phyloP scores from a whole-genome alignment of 2,888 invertebrate species.

The Octonoba sinensis region DNA sequence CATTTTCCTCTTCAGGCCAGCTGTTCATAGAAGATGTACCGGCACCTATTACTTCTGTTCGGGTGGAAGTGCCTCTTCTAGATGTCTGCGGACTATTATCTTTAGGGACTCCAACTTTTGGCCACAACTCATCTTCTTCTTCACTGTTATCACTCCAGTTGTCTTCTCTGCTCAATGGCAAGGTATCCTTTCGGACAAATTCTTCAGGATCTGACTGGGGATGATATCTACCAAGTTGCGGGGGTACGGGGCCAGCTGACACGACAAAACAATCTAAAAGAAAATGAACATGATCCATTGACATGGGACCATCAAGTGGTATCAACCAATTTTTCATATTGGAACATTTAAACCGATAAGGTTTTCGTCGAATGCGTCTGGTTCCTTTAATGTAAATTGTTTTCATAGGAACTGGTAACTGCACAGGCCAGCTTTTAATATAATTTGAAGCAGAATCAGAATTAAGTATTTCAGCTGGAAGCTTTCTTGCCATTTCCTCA shows the following conservation, averaged over 20 bases:
- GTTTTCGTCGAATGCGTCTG: slow-evolving; percentile 8
- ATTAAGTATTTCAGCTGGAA: not conserved
- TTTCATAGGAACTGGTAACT: slow-evolving; percentile 18
- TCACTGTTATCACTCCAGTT: slow-evolving; percentile 27
- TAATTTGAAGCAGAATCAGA: slow-evolving; percentile 20
- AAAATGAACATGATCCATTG: slow-evolving; percentile 52
- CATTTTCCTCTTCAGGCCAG: slow-evolving; percentile 12
- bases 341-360: slow-evolving; percentile 30
- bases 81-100: not conserved
- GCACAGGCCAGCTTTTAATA: slow-evolving; percentile 35
- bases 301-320: slow-evolving; percentile 30
- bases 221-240: slow-evolving; percentile 65
- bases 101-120: not conserved
- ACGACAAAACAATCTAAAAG: slow-evolving; percentile 64
- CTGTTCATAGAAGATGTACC: slow-evolving; percentile 8
- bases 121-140: slow-evolving; percentile 13
- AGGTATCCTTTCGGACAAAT: slow-evolving; percentile 28
- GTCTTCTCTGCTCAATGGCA: not conserved
- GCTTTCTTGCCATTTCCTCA: not conserved
- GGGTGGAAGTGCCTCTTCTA: not conserved
- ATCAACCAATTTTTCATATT: slow-evolving; percentile 22
- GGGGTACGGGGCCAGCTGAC: slow-evolving; percentile 49
- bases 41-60: slow-evolving; percentile 5
- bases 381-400: slow-evolving; percentile 20
- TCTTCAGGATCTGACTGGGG: slow-evolving; percentile 64